Conservation (phyloP, 1,140 invertebrate species). For the Drosophila willistoni region DNA sequence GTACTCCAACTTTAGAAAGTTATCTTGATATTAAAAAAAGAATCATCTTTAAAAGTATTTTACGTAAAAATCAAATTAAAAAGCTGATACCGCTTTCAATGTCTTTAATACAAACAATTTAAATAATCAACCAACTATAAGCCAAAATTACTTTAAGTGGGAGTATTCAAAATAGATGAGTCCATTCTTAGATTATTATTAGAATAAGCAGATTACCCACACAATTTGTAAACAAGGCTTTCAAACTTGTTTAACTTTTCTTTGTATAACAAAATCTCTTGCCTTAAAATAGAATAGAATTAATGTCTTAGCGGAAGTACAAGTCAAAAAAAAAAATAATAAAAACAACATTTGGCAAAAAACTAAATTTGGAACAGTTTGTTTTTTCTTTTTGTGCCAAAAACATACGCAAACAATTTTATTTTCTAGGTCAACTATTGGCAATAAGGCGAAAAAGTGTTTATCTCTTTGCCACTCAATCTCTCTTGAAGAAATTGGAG, state of each 20-base stretch:
- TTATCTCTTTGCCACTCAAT: constrained; percentile 40
- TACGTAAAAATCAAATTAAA: too few species aligned
- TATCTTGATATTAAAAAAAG: too few species aligned
- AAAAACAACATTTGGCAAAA: neutral
- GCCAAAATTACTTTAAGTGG: too few species aligned
- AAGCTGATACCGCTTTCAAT: too few species aligned
- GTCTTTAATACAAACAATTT: too few species aligned
- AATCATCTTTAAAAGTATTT: too few species aligned
- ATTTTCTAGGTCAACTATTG: constrained; percentile 10
- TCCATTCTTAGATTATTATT: too few species aligned
- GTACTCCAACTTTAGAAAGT: too few species aligned
- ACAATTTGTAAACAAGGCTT: neutral
- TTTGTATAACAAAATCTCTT: neutral
- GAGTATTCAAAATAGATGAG: too few species aligned
- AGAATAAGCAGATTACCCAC: neutral
- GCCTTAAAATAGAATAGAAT: neutral
- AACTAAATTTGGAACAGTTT: neutral
- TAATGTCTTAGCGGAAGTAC: neutral
- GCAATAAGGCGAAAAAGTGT: constrained; percentile 18
- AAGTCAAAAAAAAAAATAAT: neutral
- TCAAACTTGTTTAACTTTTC: neutral
- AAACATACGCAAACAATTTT: constrained; percentile 13
- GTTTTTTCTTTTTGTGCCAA: neutral
- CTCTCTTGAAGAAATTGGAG: constrained; percentile 10
- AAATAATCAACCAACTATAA: too few species aligned